A percentile compares a stretch with the other conserved stretches of the same genome.
Evolutionary conservation across 2,888 invertebrate species (phyloP).

Genomic region (Dyspetes luteomarginatus): DNA sequence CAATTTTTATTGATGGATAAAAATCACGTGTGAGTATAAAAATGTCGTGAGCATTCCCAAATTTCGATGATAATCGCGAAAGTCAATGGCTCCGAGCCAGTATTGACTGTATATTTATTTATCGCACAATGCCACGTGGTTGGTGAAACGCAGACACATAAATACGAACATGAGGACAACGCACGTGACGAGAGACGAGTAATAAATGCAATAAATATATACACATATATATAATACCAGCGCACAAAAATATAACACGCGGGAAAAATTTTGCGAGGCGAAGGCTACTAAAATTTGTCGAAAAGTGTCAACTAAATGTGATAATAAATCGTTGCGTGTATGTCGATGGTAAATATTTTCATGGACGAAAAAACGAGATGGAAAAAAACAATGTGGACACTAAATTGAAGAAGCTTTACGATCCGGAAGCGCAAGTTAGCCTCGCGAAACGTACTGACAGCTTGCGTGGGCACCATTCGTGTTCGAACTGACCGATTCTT

Average conservation of each 20-base stretch:
- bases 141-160: conserved; percentile 19
- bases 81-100: conserved; percentile 60
- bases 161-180: conserved; percentile 24
- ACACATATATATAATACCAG: background rate
- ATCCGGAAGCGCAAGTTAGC: conserved; percentile 56
- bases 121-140: conserved; percentile 67
- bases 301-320: background rate
- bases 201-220: no score
- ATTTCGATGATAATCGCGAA: conserved; percentile 40
- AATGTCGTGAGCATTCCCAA: conserved; percentile 43
- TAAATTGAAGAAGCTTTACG: conserved; percentile 43
- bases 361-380: background rate
- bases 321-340: background rate
- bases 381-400: conserved; percentile 3
- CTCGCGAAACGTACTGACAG: conserved; percentile 58
- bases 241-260: background rate
- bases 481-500: conserved; percentile 74
- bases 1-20: background rate
- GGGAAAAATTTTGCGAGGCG: background rate
- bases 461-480: conserved; percentile 69
- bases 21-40: background rate
- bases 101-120: conserved; percentile 67
- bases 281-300: background rate
- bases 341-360: background rate
- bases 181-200: conserved; percentile 43